Evolutionary conservation across 1,140 invertebrate genomes (phyloP).

Genomic region (Lepidotrigona ventralis): DNA sequence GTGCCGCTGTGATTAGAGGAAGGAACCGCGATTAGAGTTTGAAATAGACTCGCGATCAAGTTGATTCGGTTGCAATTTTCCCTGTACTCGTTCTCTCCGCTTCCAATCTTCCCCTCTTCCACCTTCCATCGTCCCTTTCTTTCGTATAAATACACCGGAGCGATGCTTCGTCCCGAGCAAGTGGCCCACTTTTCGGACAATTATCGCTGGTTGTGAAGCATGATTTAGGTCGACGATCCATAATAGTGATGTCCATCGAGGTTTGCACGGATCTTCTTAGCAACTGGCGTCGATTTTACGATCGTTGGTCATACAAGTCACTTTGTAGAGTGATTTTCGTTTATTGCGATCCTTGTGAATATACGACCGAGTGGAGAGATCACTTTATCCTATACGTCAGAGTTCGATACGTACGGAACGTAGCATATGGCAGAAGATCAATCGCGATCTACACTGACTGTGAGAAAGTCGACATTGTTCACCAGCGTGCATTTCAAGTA

Average conservation of each 20-base stretch:
- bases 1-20: slow-evolving; percentile 30
- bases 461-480: no score
- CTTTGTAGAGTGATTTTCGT: not conserved
- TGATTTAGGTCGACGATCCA: slow-evolving; percentile 10
- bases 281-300: not conserved
- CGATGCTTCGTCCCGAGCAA: not conserved
- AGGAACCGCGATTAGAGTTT: slow-evolving; percentile 38
- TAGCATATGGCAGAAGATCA: no score
- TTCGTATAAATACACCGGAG: not conserved
- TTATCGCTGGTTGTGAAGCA: not conserved
- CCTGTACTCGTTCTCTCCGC: not conserved
- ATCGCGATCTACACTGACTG: no score
- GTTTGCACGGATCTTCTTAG: not conserved
- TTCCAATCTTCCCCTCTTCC: not conserved
- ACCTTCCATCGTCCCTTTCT: no score
- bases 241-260: no score
- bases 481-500: no score
- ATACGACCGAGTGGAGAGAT: not conserved
- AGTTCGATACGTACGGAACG: no score
- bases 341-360: not conserved
- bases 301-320: not conserved
- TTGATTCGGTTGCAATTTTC: slow-evolving; percentile 38
- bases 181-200: not conserved
- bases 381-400: not conserved
- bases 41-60: slow-evolving; percentile 44